Evolutionary conservation across 2,797 vertebrate species (phyloP), one percentile per base, ranked within the genome.

Genomic region (Merluccius polli): DNA sequence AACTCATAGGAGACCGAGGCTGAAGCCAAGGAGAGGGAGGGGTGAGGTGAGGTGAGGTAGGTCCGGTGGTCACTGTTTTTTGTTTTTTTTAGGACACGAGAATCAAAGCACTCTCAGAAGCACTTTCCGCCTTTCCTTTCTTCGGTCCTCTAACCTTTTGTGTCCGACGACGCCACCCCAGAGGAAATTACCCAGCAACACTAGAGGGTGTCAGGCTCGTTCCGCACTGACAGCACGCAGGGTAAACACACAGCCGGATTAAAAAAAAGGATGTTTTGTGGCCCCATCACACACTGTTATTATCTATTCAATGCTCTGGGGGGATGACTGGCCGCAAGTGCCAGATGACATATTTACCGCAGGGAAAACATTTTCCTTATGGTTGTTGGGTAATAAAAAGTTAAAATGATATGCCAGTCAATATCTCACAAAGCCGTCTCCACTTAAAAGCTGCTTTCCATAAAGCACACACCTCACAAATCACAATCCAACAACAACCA

Each of bases 21-120:
- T 16, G 52, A 11, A 29, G 33, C 69, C 65, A 9, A 9, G 10
- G 16, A 78, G 79, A 84, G 79, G 81, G 84, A 32, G 83, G 13
- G 59, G 52, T 7, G 44, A 1, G 18, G 44, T 3, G 44, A 18
- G 16, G 44, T 18, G 4, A 48, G 12, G 3, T 2, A 15, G n/a
- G 52, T 7, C 7, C 52, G 33, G 33, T 4, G 36, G 36, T 38
- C 10, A 38, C 36, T 12, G 36, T 38, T 4, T 4, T 38, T n/a
- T n/a, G n/a, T n/a, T n/a, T n/a, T n/a, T 27, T 27, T 4, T 3
- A 65, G 59, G 59, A 65, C 59, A 65, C 27, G n/a, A 65, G 59
- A 65, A 65, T 65, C 59, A 65, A 65, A 65, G 59, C 10, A 12
- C 59, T 65, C 12, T 63, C 33, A 35, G 33, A 48, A 48, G 41